Evolutionary conservation across 1,140 invertebrate species (phyloP).

Genomic region (Trachelipus rathkii): DNA sequence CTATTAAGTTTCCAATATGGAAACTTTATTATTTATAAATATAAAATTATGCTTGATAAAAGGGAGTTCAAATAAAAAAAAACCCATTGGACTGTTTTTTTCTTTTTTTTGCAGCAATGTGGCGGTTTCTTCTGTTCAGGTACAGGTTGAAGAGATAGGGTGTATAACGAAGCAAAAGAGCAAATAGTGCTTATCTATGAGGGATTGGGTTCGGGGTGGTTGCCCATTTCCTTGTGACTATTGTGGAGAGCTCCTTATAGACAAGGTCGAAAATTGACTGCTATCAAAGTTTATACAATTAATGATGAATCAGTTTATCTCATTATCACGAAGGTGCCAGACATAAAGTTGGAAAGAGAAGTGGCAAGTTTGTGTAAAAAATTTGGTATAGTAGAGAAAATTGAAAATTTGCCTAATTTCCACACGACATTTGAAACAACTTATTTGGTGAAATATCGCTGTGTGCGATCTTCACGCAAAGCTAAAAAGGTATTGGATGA

Average conservation of each 20-base stretch:
- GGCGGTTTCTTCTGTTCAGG: too few species aligned
- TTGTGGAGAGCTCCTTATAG: slow-evolving; percentile 58
- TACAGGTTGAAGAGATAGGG: too few species aligned
- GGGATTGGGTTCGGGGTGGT: too few species aligned
- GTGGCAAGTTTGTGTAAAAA: slow-evolving; percentile 61
- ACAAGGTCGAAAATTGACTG: slow-evolving; percentile 73
- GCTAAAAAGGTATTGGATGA: slow-evolving; percentile 75
- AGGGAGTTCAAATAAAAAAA: too few species aligned
- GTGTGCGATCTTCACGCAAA: slow-evolving; percentile 64
- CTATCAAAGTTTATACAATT: slow-evolving; percentile 82
- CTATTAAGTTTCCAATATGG: too few species aligned
- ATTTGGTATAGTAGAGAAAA: slow-evolving; percentile 64
- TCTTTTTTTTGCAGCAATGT: too few species aligned
- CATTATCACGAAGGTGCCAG: slow-evolving; percentile 72
- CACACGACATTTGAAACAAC: slow-evolving; percentile 75
- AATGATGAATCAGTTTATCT: slow-evolving; percentile 78
- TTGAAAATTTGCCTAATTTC: slow-evolving; percentile 57
- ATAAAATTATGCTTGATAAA: too few species aligned
- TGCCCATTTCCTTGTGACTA: too few species aligned
- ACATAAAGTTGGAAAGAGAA: slow-evolving; percentile 65
- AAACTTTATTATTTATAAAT: too few species aligned
- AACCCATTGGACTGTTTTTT: too few species aligned
- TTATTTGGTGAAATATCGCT: slow-evolving; percentile 68
- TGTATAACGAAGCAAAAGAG: too few species aligned
- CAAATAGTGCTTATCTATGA: too few species aligned